Percentiles rank a stretch among this genome's conserved stretches.
Conservation (phyloP, 1,140 invertebrate species). For the Telenomus remus region DNA sequence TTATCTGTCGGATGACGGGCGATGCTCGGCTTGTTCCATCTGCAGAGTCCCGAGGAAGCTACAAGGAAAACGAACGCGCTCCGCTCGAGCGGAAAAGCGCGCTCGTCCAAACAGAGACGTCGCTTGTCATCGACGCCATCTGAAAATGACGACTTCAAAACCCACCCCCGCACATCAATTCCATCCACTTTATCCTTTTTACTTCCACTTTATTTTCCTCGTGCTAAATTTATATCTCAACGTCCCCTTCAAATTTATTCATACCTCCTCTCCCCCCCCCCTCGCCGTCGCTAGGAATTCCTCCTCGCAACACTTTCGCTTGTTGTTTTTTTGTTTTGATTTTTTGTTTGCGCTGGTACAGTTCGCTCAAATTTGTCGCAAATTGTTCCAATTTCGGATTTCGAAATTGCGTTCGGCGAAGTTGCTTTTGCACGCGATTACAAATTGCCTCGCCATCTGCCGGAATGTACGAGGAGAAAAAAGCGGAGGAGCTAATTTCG, state of each 20-base stretch:
- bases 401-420: neutral
- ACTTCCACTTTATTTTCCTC: slow-evolving; percentile 4
- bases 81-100: slow-evolving; percentile 49
- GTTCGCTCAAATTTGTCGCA: too few species aligned
- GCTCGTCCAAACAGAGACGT: slow-evolving; percentile 21
- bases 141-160: slow-evolving; percentile 27
- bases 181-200: slow-evolving; percentile 7
- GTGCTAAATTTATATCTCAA: too few species aligned
- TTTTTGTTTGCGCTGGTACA: too few species aligned
- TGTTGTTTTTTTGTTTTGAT: too few species aligned
- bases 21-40: slow-evolving; percentile 50
- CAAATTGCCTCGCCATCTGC: neutral
- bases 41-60: slow-evolving; percentile 39
- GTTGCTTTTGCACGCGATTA: slow-evolving; percentile 5
- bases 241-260: too few species aligned
- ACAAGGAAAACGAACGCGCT: slow-evolving; percentile 52
- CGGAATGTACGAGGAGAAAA: slow-evolving; percentile 17
- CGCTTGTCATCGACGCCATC: slow-evolving; percentile 23
- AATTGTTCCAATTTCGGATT: neutral
- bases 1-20: slow-evolving; percentile 52
- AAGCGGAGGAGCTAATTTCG: slow-evolving; percentile 32
- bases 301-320: too few species aligned
- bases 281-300: too few species aligned
- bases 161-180: slow-evolving; percentile 12
- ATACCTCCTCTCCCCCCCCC: too few species aligned